Evolutionary conservation across 2,888 invertebrate genomes (phyloP), one percentile per base, ranked within the genome.

Genomic region (Tortricodes alternella): DNA sequence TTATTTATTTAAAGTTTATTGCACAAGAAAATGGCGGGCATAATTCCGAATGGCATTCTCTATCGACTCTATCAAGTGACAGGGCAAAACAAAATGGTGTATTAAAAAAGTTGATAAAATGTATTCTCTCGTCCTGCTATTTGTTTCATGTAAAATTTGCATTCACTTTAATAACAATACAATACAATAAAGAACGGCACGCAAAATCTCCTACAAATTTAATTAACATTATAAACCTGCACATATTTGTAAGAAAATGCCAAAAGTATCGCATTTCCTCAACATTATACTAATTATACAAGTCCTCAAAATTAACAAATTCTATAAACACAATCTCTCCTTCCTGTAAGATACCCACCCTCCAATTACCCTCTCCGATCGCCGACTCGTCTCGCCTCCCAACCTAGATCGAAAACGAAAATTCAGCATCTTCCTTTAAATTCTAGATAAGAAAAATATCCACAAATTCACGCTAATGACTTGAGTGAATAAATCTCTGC

Each of bases 381-480:
- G 85, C 88, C 73, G 81, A 83, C 71, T 88, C 86, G 76, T 73
- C 77, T 82, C 71, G 67, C 83, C 86, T 86, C 82, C 81, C 88
- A 73, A 89, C 90, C 89, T 89, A 90, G 80, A 89, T 89, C 76
- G 86, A 88, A 90, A 90, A 89, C 86, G 86, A 89, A 89, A 89
- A 86, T 85, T 85, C 85, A 89, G 78, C 81, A 77, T 81, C 75
- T 74, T 82, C 85, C 80, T 84, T 71, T 76, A 75, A 71, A 74
- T 62, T 70, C 65, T 72, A 80, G 78, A 83, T 80, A 83, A 84
- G 75, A 73, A 77, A 83, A 82, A 80, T 79, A 77, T 78, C 74
- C 76, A 79, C 80, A 80, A 80, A 83, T 83, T 83, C 85, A 74
- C 83, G 35, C 66, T 70, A 70, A 73, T 70, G 68, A 68, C 69